These are phyloP conservation scores for Eidolon dupreanum DNA, from an alignment of 2,797 vertebrate species.

Conservation along the genomic window DNA sequence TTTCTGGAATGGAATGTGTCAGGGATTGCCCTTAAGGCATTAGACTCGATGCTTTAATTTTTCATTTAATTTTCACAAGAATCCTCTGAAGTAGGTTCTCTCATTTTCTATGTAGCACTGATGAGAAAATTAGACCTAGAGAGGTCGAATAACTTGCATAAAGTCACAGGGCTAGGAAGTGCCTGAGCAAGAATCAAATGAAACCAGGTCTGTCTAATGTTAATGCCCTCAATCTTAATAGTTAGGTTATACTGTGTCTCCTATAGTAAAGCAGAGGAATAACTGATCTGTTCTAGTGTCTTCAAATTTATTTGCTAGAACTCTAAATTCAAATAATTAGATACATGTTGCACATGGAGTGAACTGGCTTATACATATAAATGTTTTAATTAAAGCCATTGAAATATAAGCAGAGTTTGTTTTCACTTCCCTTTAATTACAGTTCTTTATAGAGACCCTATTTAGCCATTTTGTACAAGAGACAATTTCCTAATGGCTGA, in stretches of 20 bases:
- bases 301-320: conserved; percentile 45
- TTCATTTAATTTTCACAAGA: conserved; percentile 54
- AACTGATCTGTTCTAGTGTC: background rate
- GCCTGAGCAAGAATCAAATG: conserved; percentile 22
- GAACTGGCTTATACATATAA: conserved; percentile 6
- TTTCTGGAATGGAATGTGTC: conserved; percentile 1
- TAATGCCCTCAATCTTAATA: conserved; percentile 34
- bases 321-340: background rate
- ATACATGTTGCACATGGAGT: background rate
- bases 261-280: background rate
- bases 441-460: conserved; percentile 42
- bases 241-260: conserved; percentile 1
- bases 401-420: conserved; percentile 51
- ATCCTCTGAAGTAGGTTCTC: conserved; percentile 35
- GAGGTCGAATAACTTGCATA: conserved; percentile 24
- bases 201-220: conserved; percentile 31
- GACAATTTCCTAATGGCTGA: conserved; percentile 40
- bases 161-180: background rate
- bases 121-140: conserved; percentile 25
- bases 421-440: conserved; percentile 57
- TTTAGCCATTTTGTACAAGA: conserved; percentile 41
- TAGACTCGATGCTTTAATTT: conserved; percentile 42
- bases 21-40: background rate
- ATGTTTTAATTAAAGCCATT: conserved; percentile 62
- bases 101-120: background rate